Evolutionary conservation across 2,888 invertebrate genomes (phyloP), one percentile per base, ranked within the genome.

Genomic region (Leucophenga maculata): DNA sequence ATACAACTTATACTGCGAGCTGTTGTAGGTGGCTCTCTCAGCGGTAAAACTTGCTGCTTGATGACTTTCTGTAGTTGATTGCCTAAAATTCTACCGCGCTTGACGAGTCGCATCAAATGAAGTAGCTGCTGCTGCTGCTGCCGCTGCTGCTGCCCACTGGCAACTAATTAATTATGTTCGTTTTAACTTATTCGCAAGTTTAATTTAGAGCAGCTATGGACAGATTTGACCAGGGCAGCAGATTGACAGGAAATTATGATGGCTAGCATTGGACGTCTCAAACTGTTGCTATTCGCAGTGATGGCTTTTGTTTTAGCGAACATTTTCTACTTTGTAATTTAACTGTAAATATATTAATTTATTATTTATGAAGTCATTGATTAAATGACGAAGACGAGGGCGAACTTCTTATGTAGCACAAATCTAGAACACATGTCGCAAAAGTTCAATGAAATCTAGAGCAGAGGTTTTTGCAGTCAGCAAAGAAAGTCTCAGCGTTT

Each of bases 181-280:
- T 39, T 78, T 73, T 71, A 73, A 74, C 74, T 71, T 69, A 69
- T 69, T 76, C 74, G 75, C 66, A 68, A 22, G 46, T 67, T 59
- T 62, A 59, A 64, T 52, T 46, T 48, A 65, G 64, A 67, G 67
- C 52, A 69, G 46, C 67, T 68, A 48, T n/a, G 50, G 59, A 64
- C 72, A 69, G 74, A 74, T 65, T 67, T 73, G 74, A 69, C 65
- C 46, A 52, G 65, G 50, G 74, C 73, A 73, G 66, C 73, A 75
- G 78, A 83, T 75, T 82, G 80, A 74, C 80, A 81, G 80, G 80
- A 80, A 80, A 80, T 80, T 76, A 72, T 75, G 78, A 79, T 50
- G 50, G 18, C 14, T 72, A 57, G 64, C 67, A 68, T 32, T 67
- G 32, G 48, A 48, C 65, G 6, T 11, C 11, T 8, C 22, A 4